Base-by-base conservation (phyloP, 2,888 invertebrate species). In the Oxycera nigricornis region DNA sequence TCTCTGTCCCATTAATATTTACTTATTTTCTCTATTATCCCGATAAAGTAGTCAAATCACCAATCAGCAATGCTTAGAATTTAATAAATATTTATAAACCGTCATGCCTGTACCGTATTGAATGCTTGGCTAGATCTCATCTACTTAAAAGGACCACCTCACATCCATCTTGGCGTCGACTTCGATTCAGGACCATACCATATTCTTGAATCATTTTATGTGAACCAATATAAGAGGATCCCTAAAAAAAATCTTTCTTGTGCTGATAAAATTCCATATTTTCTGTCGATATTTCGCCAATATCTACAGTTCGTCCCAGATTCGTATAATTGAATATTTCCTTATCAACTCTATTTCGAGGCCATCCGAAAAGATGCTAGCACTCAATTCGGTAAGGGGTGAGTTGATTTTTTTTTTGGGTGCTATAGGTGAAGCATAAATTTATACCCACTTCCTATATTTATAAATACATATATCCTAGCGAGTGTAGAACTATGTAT, bases 41-140 rank as follows among this genome's bases (percentile, higher is more conserved):
- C 39, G 24, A 14, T 11, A 11, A 61, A 61, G 31, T 14, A 31
- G 20, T 20, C 31, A 61, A 61, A 61, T 39, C 39, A 65, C 65
- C 65, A 65, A 65, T 65, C 65, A 65, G 41, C 24, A 65, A 24
- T 46, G 65, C 46, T 39, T 41, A n/a, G 41, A 65, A 65, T 65
- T 65, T 41, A 39, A 65, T 65, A 65, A 65, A 65, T 65, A 65
- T 65, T 65, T 65, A 65, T 61, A 61, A 61, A 61, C 61, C 20
- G 30, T 24, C 41, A 41, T 22, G 65, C 24, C 30, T 22, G 65
- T 39, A 22, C 7, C 41, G 46, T 24, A 46, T 46, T 46, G 46
- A 46, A 14, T 46, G 14, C 17, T 46, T 46, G 46, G 46, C 46
- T 46, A n/a, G n/a, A n/a, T n/a, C 46, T 46, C 46, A 46, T n/a